Conservation (phyloP, 1,140 invertebrate species). For the Euglossa dilemma region DNA sequence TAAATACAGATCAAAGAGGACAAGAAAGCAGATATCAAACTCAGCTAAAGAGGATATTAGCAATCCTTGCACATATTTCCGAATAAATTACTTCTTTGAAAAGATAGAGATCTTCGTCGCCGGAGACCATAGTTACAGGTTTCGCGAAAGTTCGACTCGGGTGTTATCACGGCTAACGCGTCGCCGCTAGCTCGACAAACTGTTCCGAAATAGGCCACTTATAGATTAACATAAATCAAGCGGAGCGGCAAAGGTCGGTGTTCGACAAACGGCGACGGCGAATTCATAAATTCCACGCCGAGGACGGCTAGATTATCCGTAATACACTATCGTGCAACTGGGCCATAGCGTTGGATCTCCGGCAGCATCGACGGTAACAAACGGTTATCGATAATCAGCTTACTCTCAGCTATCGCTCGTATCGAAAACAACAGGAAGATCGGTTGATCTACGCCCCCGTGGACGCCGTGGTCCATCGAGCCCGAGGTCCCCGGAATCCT, state of each 20-base stretch:
- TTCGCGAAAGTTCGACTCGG: no score
- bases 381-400: not conserved
- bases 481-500: not conserved
- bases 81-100: no score
- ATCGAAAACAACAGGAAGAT: not conserved
- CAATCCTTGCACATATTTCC: no score
- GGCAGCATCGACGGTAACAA: not conserved
- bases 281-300: constrained; percentile 19
- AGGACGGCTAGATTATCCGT: constrained; percentile 2
- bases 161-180: no score
- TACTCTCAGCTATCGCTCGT: not conserved
- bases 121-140: no score
- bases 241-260: not conserved
- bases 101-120: no score
- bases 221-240: not conserved
- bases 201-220: not conserved
- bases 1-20: no score
- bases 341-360: not conserved
- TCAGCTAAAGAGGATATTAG: no score
- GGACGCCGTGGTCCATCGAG: not conserved
- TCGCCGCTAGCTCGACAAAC: no score
- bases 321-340: not conserved
- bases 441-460: not conserved
- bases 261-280: not conserved
- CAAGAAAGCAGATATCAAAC: no score